These are phyloP conservation scores for Decapterus maruadsi DNA, from an alignment of 2,797 vertebrate species.

Conservation along the genomic window DNA sequence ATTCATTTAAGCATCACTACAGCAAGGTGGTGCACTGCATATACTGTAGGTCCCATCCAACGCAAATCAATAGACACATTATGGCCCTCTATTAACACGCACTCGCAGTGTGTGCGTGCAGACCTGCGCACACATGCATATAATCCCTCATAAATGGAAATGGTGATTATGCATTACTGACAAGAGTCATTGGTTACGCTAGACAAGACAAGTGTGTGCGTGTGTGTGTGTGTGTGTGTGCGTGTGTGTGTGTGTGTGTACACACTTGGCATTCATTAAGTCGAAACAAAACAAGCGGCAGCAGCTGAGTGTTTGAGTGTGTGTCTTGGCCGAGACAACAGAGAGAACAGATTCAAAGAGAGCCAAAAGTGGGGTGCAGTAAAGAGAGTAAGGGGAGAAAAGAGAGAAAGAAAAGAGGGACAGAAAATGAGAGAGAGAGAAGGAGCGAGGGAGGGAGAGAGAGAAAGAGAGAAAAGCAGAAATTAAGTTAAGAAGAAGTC, in stretches of 20 bases:
- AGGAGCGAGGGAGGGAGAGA: constrained; percentile 27
- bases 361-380: constrained; percentile 76
- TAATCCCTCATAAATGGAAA: constrained; percentile 79
- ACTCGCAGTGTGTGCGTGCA: constrained; percentile 37
- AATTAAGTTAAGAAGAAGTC: constrained; percentile 61
- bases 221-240: constrained; percentile 33
- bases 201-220: constrained; percentile 65
- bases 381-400: constrained; percentile 24
- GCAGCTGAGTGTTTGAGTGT: constrained; percentile 80
- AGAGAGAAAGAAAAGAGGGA: constrained; percentile 20
- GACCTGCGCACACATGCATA: constrained; percentile 45
- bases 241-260: constrained; percentile 18
- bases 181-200: constrained; percentile 80
- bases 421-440: constrained; percentile 13
- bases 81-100: constrained; percentile 58
- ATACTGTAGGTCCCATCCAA: constrained; percentile 47
- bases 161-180: constrained; percentile 80
- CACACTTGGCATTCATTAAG: constrained; percentile 81
- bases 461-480: constrained; percentile 34
- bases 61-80: constrained; percentile 74
- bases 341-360: constrained; percentile 73
- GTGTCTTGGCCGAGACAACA: constrained; percentile 80
- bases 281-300: constrained; percentile 79
- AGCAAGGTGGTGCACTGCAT: constrained; percentile 35
- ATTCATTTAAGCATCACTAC: constrained; percentile 21